Conservation (phyloP, 53 echinoderm and acorn worm species). For the Hippasteria phrygiana region DNA sequence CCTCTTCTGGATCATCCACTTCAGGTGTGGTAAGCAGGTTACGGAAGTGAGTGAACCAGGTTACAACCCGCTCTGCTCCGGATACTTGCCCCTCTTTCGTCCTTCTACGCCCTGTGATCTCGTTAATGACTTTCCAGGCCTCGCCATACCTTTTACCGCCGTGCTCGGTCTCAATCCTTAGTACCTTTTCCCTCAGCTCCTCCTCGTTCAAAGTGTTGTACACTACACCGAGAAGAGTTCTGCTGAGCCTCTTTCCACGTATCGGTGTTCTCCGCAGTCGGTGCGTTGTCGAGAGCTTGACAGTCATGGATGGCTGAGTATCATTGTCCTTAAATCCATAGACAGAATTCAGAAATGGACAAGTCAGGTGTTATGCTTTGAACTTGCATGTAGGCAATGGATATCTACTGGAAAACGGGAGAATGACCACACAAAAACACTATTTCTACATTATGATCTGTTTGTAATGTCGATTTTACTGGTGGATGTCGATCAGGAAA, state of each 20-base stretch:
- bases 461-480: too few species aligned
- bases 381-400: too few species aligned
- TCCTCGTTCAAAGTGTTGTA: background rate
- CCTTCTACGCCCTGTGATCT: slow-evolving; percentile 46
- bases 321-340: too few species aligned
- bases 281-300: background rate
- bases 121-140: slow-evolving; percentile 55
- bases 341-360: too few species aligned
- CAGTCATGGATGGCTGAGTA: too few species aligned
- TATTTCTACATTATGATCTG: too few species aligned
- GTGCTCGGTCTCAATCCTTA: background rate
- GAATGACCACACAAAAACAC: too few species aligned
- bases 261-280: background rate
- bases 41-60: slow-evolving; percentile 62
- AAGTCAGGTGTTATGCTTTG: too few species aligned
- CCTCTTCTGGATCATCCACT: slow-evolving; percentile 9
- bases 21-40: slow-evolving; percentile 2
- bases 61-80: slow-evolving; percentile 28
- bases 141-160: slow-evolving; percentile 43
- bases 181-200: background rate
- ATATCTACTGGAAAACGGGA: too few species aligned
- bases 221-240: too few species aligned
- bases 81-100: slow-evolving; percentile 47
- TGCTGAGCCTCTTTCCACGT: background rate
- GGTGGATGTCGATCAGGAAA: too few species aligned